A percentile compares a stretch with the other conserved stretches of the same genome.
These are phyloP conservation scores for Eumaeus atala DNA, from an alignment of 1,140 invertebrate species.

Conservation along the genomic window DNA sequence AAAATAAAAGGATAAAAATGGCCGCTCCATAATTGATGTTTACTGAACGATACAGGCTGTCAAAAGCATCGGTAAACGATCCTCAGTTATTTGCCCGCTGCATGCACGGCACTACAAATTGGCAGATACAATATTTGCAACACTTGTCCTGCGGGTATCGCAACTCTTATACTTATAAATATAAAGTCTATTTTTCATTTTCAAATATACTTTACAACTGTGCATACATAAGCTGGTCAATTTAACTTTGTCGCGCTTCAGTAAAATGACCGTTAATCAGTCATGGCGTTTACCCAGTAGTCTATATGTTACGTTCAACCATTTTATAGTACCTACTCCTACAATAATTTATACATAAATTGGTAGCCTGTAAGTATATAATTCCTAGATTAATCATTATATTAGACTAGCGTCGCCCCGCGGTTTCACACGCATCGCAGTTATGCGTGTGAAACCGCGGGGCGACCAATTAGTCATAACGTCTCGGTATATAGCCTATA, in stretches of 20 bases:
- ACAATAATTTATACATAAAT: no score
- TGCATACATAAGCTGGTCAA: conserved; percentile 7
- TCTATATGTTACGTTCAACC: not conserved
- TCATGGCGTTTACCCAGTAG: conserved; percentile 5
- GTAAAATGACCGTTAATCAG: conserved; percentile 5
- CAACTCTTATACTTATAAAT: conserved; percentile 5
- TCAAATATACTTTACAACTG: not conserved
- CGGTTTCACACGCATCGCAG: no score
- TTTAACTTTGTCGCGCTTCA: conserved; percentile 13
- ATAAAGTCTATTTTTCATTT: not conserved
- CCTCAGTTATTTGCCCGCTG: conserved; percentile 52
- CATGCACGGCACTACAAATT: conserved; percentile 53
- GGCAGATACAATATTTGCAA: conserved; percentile 39
- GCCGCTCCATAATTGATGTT: conserved; percentile 41
- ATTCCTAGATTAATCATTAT: no score
- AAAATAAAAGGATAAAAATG: conserved; percentile 20
- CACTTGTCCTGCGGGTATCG: conserved; percentile 12
- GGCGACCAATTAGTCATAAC: no score
- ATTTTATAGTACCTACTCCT: no score
- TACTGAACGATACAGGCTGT: conserved; percentile 52
- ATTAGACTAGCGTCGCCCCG: no score
- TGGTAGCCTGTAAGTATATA: no score
- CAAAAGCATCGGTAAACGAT: conserved; percentile 64
- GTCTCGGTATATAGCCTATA: no score
- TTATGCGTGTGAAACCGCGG: no score